Percentiles rank a stretch among this genome's conserved stretches.
Evolutionary conservation across 2,797 vertebrate species (phyloP).

Genomic region (Orientallactaga sibirica): DNA sequence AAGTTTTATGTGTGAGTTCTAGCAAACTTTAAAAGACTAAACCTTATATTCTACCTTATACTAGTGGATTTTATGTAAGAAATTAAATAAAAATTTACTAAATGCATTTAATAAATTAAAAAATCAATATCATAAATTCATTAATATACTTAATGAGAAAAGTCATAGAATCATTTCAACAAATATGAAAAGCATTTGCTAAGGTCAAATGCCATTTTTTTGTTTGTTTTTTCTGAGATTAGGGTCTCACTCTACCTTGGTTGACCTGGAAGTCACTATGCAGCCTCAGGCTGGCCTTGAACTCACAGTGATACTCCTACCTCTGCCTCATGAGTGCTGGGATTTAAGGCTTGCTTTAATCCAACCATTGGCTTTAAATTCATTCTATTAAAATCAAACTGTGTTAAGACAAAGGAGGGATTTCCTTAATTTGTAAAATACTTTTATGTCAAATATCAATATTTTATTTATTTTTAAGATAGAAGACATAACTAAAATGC

Average conservation of each 20-base stretch:
- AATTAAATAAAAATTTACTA: not conserved
- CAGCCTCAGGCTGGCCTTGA: too few relatives aligned
- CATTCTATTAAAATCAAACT: not conserved
- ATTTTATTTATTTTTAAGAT: not conserved
- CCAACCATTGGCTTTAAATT: too few relatives aligned
- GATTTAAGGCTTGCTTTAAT: too few relatives aligned
- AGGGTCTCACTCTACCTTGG: too few relatives aligned
- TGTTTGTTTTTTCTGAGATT: too few relatives aligned
- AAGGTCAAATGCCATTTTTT: not conserved
- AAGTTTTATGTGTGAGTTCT: not conserved
- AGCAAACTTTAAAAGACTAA: not conserved
- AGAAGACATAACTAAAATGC: not conserved
- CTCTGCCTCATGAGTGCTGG: too few relatives aligned
- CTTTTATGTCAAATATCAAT: not conserved
- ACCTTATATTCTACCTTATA: not conserved
- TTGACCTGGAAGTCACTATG: too few relatives aligned
- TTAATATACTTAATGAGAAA: constrained; percentile 15
- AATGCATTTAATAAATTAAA: not conserved
- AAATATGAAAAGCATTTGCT: not conserved
- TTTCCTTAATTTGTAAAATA: not conserved
- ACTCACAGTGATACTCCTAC: too few relatives aligned
- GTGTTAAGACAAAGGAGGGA: not conserved
- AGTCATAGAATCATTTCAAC: not conserved
- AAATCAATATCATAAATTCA: not conserved
- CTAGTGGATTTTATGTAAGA: not conserved